These are phyloP conservation scores for Zophobas atratus DNA, from an alignment of 1,140 invertebrate genomes.

Conservation along the genomic window DNA sequence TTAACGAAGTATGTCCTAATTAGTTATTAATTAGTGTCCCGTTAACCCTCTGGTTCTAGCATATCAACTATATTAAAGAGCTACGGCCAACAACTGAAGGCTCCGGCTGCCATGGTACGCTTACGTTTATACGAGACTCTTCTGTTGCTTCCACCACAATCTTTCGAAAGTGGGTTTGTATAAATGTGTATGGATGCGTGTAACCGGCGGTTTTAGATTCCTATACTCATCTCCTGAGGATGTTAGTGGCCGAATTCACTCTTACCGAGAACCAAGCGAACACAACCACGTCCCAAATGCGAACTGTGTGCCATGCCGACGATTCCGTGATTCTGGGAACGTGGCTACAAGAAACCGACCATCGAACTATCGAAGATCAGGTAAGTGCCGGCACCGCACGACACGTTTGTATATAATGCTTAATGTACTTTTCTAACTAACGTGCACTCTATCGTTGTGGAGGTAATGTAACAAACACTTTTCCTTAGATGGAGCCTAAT, in stretches of 20 bases:
- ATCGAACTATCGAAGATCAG: slow-evolving; percentile 98
- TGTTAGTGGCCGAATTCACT: slow-evolving; percentile 98
- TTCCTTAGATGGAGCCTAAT: slow-evolving; percentile 82
- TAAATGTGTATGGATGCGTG: slow-evolving; percentile 33
- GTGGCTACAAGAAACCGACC: slow-evolving; percentile 95
- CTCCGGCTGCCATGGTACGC: slow-evolving; percentile 92
- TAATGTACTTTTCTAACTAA: slow-evolving; percentile 44
- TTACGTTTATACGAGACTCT: slow-evolving; percentile 93
- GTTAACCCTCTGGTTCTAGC: slow-evolving; percentile 70
- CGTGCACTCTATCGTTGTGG: slow-evolving; percentile 26
- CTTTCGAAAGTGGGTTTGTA: slow-evolving; percentile 81
- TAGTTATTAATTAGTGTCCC: slow-evolving; percentile 18
- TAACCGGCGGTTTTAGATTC: slow-evolving; percentile 71
- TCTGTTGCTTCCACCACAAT: slow-evolving; percentile 85
- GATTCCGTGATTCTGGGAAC: slow-evolving; percentile 91
- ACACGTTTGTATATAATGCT: slow-evolving; percentile 39
- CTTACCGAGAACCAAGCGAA: slow-evolving; percentile 95
- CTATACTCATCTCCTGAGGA: slow-evolving; percentile 88
- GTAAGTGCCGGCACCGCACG: slow-evolving; percentile 70
- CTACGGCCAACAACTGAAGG: slow-evolving; percentile 95
- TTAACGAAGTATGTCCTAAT: slow-evolving; percentile 84
- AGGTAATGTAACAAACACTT: slow-evolving; percentile 47
- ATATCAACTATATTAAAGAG: slow-evolving; percentile 89
- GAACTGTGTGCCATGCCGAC: slow-evolving; percentile 91
- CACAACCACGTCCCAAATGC: slow-evolving; percentile 91